These are phyloP conservation scores for Rhipidura dahli DNA, from an alignment of 2,113 vertebrate genomes.

Conservation along the genomic window DNA sequence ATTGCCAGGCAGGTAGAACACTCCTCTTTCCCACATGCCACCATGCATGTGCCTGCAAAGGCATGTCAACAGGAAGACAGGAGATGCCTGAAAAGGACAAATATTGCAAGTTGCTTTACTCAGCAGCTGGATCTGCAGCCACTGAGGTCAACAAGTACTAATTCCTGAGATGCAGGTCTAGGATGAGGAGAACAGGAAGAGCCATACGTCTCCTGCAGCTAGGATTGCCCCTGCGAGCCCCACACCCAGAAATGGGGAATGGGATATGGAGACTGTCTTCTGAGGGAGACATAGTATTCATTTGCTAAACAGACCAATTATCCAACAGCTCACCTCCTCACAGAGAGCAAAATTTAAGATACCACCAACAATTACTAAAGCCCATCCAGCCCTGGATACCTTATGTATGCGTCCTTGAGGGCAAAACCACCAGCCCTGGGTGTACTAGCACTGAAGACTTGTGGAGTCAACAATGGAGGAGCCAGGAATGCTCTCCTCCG, in stretches of 20 bases:
- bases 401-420: background rate
- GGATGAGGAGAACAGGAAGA: background rate
- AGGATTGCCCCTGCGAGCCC: background rate
- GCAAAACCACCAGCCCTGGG: accelerated
- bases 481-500: background rate
- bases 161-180: background rate
- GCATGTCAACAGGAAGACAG: background rate
- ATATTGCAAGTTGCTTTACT: background rate
- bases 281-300: background rate
- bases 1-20: background rate
- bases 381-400: background rate
- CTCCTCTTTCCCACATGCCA: background rate
- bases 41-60: background rate
- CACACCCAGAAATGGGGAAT: background rate
- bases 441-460: background rate
- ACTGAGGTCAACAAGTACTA: background rate
- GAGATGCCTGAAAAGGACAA: background rate
- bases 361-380: background rate
- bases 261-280: background rate
- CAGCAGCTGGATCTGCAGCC: background rate
- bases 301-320: background rate
- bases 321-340: background rate
- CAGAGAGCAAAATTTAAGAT: background rate
- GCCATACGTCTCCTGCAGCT: accelerated
- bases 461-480: background rate